Base-by-base conservation (phyloP, 2,888 invertebrate genomes). In the Nemapogon koenigi region DNA sequence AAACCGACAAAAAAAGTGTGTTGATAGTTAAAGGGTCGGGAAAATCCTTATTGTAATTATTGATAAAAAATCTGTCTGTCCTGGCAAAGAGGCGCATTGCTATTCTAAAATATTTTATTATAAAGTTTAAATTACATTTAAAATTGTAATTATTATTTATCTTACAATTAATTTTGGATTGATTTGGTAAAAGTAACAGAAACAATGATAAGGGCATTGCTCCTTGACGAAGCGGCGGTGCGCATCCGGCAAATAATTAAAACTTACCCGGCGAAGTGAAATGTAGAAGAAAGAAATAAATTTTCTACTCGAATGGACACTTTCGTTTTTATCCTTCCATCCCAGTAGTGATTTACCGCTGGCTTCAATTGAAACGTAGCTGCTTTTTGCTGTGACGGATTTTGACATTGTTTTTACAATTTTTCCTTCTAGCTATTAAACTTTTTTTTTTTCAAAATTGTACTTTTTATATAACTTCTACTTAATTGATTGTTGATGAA, bases 191-290 rank as follows among this genome's bases (percentile, higher is more conserved):
- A 33, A 33, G 18, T 33, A 16, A 19, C 19, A 19, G 31, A 19
- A 33, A 33, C 33, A 33, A 19, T 33, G 18, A n/a, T 51, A 55
- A 53, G 55, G 48, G 51, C 59, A 61, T 64, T 62, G 61, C 62
- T 64, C 60, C 57, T 50, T 53, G 61, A 52, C 53, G 51, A 46
- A 57, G 52, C 57, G 55, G 51, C 55, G 45, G 53, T 50, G 55
- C 57, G 57, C 63, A 69, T 71, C 70, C 66, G 69, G 62, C 61
- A 59, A 70, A 70, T 70, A 72, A 73, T 72, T 72, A 72, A 70
- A 72, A 70, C 69, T 60, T 59, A 60, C 62, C 64, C 66, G 62
- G 70, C 55, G 54, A 62, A 64, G 51, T 59, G 62, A 67, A 64
- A 66, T 65, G 61, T 63, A 55, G 53, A 55, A 57, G 57, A 68